Base-by-base conservation (phyloP, 2,888 invertebrate genomes). In the Lycophotia porphyrea region DNA sequence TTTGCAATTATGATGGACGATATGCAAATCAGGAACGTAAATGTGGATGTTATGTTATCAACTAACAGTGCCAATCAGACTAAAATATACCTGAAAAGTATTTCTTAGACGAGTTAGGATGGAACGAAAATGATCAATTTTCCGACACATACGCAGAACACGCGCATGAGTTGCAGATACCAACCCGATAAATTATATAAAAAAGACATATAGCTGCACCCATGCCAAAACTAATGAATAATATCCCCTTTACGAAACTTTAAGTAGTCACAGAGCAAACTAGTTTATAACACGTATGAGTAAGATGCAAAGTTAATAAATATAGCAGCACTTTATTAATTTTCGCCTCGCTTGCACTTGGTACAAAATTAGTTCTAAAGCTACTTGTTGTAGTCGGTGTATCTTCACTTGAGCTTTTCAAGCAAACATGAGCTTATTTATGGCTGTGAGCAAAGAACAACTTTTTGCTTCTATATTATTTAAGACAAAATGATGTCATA, bases 301-400 rank as follows among this genome's bases (percentile, higher is more conserved):
- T 69, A 68, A 82, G 63, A 49, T 79, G 52, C 67, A 80, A 64
- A 80, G 61, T 71, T 65, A 44, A 71, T 69, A 82, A 80, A 74
- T 76, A 65, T 71, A 27, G 68, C 58, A 61, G 77, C 69, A 74
- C 39, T 84, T 81, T 81, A 84, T 85, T 84, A 80, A 81, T 79
- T 76, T 81, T 78, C 70, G 65, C 66, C 44, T 58, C 60, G 76
- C 63, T 66, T 73, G 61, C 71, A 75, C 75, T 76, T 68, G 9
- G 61, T 61, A 61, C 77, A 72, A 83, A 83, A 85, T 86, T 85
- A 85, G 73, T 85, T 83, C 66, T 73, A 65, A 74, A 77, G 71
- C 68, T 74, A 69, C 71, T 74, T 64, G 58, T 71, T 64, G 49
- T 63, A 58, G 52, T 75, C 58, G 15, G 67, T 67, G 63, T 70